Evolutionary conservation across 2,888 invertebrate species (phyloP).

Genomic region (Orthosia gothica): DNA sequence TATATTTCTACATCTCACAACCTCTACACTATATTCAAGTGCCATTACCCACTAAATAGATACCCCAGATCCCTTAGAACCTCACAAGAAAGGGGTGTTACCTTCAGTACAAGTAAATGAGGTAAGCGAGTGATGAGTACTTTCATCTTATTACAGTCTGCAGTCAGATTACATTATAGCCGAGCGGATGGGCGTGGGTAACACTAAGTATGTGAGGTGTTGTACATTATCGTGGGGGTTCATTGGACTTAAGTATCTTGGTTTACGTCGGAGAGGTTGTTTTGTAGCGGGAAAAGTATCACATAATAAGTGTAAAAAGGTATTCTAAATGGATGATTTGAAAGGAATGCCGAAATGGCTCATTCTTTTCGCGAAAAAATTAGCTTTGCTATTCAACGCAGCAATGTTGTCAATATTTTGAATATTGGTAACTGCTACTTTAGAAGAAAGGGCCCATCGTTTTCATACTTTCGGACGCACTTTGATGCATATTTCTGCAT

Average conservation of each 20-base stretch:
- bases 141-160: slow-evolving; percentile 72
- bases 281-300: not conserved
- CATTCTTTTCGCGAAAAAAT: not conserved
- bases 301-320: not conserved
- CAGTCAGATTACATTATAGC: slow-evolving; percentile 64
- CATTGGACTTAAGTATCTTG: slow-evolving; percentile 46
- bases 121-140: slow-evolving; percentile 69
- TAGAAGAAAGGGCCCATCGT: too few species aligned
- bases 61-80: slow-evolving; percentile 8
- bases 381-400: not conserved
- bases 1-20: not conserved
- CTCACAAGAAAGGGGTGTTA: slow-evolving; percentile 25
- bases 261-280: not conserved
- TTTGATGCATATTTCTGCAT: too few species aligned
- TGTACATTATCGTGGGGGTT: slow-evolving; percentile 25
- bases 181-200: slow-evolving; percentile 27
- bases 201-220: slow-evolving; percentile 8
- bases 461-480: too few species aligned
- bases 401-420: not conserved
- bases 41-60: not conserved
- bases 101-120: slow-evolving; percentile 57
- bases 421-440: too few species aligned
- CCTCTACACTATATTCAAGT: not conserved
- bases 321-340: not conserved
- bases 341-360: not conserved